These are phyloP conservation scores for Magallana ariakensis DNA, from an alignment of 1,140 invertebrate genomes.

Conservation along the genomic window DNA sequence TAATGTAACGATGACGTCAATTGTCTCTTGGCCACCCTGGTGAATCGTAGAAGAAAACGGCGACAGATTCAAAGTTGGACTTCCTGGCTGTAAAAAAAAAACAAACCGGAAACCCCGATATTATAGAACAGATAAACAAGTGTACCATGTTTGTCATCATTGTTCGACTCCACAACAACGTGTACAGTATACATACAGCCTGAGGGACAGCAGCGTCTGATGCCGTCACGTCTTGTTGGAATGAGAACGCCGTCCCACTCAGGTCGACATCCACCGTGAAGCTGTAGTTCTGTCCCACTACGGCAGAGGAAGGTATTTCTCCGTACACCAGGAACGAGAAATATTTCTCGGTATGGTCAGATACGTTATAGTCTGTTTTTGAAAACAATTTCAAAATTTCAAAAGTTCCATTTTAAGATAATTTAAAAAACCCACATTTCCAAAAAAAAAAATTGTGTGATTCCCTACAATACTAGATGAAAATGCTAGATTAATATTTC, in stretches of 20 bases:
- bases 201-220: background rate
- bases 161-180: no score
- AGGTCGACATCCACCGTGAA: conserved; percentile 11
- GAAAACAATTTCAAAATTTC: background rate
- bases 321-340: background rate
- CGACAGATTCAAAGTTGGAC: background rate
- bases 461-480: no score
- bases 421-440: no score
- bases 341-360: background rate
- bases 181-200: background rate
- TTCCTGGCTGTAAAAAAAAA: background rate
- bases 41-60: background rate
- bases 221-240: background rate
- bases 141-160: no score
- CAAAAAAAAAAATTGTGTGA: background rate
- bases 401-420: no score
- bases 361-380: background rate
- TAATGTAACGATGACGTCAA: background rate
- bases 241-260: background rate
- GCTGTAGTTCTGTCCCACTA: background rate
- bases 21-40: conserved; percentile 2
- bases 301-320: background rate
- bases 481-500: no score
- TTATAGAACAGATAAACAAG: no score
- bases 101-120: background rate